phyloP scores from a whole-genome alignment of 53 echinoderm and acorn worm genomes.

The Apostichopus leukothele region DNA sequence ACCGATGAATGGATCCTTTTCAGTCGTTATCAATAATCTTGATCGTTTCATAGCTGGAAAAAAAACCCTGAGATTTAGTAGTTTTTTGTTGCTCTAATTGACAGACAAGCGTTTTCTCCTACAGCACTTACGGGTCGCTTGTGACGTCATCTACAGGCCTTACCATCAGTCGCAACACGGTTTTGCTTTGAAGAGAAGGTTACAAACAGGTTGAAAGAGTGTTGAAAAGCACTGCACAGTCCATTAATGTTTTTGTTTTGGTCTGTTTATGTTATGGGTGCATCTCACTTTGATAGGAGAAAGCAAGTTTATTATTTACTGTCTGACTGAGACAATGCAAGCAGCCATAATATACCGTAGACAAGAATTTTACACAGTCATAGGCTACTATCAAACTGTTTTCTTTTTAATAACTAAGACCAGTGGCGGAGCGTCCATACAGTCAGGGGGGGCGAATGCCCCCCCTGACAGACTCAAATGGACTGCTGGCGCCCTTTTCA shows the following conservation, averaged over 20 bases:
- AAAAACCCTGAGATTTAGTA: neutral
- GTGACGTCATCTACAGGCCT: neutral
- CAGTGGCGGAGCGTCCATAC: too few species aligned
- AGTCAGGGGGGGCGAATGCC: too few species aligned
- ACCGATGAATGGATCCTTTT: constrained; percentile 3
- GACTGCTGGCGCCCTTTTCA: too few species aligned
- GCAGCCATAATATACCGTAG: too few species aligned
- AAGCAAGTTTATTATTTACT: too few species aligned
- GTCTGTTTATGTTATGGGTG: too few species aligned
- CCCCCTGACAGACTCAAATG: too few species aligned
- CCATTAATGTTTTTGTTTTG: neutral
- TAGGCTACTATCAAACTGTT: too few species aligned
- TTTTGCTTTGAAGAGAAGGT: neutral
- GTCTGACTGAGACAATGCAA: too few species aligned
- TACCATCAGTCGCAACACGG: neutral
- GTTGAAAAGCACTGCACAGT: neutral
- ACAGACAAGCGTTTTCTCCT: neutral
- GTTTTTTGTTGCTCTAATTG: neutral
- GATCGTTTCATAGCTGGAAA: neutral
- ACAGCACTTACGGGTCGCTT: neutral
- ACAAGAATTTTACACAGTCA: too few species aligned
- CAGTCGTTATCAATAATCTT: neutral
- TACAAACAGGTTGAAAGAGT: neutral
- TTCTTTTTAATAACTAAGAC: too few species aligned
- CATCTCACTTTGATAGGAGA: too few species aligned